Percentiles rank a stretch among this genome's conserved stretches.
Conservation (phyloP, 2,888 invertebrate species). For the Leucania comma region DNA sequence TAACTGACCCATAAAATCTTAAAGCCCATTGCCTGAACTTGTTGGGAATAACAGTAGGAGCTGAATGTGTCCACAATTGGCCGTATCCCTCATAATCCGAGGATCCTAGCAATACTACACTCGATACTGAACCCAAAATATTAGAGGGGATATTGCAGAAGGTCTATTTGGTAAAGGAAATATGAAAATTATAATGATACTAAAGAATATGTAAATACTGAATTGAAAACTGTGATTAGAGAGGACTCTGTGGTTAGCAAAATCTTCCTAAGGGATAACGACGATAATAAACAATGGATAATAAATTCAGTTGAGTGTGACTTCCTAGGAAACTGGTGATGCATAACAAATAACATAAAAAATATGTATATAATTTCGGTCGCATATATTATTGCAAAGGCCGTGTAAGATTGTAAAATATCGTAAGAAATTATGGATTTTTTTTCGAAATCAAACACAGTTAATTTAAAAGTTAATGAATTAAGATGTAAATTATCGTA, state of each 20-base stretch:
- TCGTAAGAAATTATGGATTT: no score
- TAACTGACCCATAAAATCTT: constrained; percentile 49
- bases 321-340: no score
- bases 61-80: constrained; percentile 59
- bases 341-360: no score
- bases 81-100: constrained; percentile 57
- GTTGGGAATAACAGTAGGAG: constrained; percentile 35
- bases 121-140: constrained; percentile 31
- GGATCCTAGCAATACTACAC: constrained; percentile 53
- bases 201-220: background rate
- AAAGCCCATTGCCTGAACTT: constrained; percentile 39
- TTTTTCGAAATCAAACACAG: no score
- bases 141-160: constrained; percentile 34
- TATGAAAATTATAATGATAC: background rate
- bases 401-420: no score
- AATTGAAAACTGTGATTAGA: background rate
- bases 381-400: no score
- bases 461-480: no score
- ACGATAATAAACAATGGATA: background rate
- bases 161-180: background rate
- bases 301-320: no score
- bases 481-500: no score
- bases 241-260: background rate
- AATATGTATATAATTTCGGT: no score
- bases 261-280: background rate